Conservation (phyloP, 1,140 invertebrate genomes). For the Maniola jurtina region DNA sequence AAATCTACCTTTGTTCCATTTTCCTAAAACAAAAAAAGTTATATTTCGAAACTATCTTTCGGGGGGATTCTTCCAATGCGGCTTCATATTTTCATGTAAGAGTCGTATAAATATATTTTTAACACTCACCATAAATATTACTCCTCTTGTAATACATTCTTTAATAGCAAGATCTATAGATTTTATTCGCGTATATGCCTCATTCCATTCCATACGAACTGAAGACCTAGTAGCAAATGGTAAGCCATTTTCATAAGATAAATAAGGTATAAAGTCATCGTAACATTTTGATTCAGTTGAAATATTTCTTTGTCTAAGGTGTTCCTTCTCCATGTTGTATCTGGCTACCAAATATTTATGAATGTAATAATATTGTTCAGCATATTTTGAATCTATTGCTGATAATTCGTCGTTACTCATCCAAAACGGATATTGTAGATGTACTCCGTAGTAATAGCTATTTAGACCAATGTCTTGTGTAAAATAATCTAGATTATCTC, state of each 20-base stretch:
- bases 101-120: constrained; percentile 1
- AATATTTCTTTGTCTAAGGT: constrained; percentile 38
- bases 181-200: constrained; percentile 51
- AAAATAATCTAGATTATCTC: constrained; percentile 85
- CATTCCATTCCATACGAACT: constrained; percentile 45
- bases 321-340: constrained; percentile 83
- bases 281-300: constrained; percentile 39
- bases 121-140: constrained; percentile 57
- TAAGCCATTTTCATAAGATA: constrained; percentile 66
- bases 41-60: too few relatives aligned
- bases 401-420: constrained; percentile 78
- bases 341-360: constrained; percentile 82
- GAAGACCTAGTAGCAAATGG: constrained; percentile 54
- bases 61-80: too few relatives aligned
- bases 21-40: constrained; percentile 40
- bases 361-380: constrained; percentile 80
- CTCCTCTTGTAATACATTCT: constrained; percentile 59
- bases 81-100: background rate
- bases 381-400: constrained; percentile 79
- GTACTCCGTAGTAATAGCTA: constrained; percentile 85
- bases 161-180: constrained; percentile 60
- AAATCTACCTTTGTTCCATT: constrained; percentile 52
- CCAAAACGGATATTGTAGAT: constrained; percentile 84
- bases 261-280: constrained; percentile 52
- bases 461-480: constrained; percentile 86